Evolutionary conservation across 2,113 vertebrate species (phyloP).

Genomic region (Prolemur simus): DNA sequence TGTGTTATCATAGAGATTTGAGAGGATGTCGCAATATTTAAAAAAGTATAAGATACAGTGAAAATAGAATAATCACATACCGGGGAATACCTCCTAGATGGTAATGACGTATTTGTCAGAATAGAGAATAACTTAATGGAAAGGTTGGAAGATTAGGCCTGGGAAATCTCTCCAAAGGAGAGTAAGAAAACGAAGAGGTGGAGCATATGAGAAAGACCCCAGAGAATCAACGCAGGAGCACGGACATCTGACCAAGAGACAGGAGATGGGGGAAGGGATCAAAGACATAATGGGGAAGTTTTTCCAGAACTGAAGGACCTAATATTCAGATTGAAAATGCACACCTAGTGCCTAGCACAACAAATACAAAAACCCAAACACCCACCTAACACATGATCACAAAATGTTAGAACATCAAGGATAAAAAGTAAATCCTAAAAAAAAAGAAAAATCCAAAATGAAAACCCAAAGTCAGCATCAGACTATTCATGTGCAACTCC

Average conservation of each 20-base stretch:
- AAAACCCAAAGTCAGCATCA: background rate
- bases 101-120: background rate
- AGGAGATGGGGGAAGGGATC: background rate
- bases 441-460: background rate
- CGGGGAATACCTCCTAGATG: background rate
- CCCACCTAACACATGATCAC: background rate
- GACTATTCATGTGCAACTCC: background rate
- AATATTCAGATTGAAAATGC: background rate
- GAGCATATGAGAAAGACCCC: background rate
- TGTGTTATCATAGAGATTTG: background rate
- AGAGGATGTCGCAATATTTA: background rate
- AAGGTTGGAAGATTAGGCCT: background rate
- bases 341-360: background rate
- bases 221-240: fast-evolving
- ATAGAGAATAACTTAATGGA: background rate
- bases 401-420: background rate
- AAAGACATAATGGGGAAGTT: background rate
- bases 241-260: background rate
- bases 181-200: background rate
- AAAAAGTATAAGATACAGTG: background rate
- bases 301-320: background rate
- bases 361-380: background rate
- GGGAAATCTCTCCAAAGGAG: background rate
- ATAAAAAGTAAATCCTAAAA: background rate
- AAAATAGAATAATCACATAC: background rate